Base-by-base conservation (phyloP, 1,140 invertebrate species). In the Pogonomyrmex barbatus region DNA sequence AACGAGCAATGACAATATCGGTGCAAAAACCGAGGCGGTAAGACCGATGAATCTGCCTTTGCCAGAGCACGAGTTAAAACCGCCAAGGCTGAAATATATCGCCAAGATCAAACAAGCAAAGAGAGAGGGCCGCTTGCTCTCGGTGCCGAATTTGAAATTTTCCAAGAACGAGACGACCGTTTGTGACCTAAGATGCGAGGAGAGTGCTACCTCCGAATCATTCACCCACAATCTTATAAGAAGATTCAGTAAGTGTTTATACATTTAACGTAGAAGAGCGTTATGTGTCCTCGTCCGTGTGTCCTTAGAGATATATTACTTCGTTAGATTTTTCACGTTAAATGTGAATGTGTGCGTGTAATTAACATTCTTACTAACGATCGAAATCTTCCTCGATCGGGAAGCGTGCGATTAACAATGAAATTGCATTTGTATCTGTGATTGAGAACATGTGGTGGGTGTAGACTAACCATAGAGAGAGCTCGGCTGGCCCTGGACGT, bases 171-270 rank as follows among this genome's bases (percentile, higher is more conserved):
- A 94, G 70, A 17, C 88, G 5, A 89, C 90, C 47, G 71, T 93
- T 87, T 93, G 91, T 87, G 94, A 93, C 83, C 90, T 91, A 58
- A 90, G 89, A 77, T 92, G 92, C 91, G 95, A 95, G 93, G 91
- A 94, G 93, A 90, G 94, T 90, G 90, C 89, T 92, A 79, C 94
- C 89, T 54, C 95, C 93, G 95, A 95, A 42, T 96, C 96, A 70
- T 97, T 97, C 94, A 96, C 96, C 87, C 96, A 97, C 91, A 97
- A 96, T 96, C 95, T 98, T 90, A 97, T 97, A 95, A 96, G 97
- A 94, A 96, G 97, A 96, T 97, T 98, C 96, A 97, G 97, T 98
- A 97, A 98, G 97, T 98, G 96, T 96, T 90, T 89, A 88, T 68
- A 68, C 65, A 89, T 89, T 85, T 92, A 93, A 89, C 91, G 89